Evolutionary conservation across 2,797 vertebrate genomes (phyloP).

Genomic region (Darevskia nairensis): DNA sequence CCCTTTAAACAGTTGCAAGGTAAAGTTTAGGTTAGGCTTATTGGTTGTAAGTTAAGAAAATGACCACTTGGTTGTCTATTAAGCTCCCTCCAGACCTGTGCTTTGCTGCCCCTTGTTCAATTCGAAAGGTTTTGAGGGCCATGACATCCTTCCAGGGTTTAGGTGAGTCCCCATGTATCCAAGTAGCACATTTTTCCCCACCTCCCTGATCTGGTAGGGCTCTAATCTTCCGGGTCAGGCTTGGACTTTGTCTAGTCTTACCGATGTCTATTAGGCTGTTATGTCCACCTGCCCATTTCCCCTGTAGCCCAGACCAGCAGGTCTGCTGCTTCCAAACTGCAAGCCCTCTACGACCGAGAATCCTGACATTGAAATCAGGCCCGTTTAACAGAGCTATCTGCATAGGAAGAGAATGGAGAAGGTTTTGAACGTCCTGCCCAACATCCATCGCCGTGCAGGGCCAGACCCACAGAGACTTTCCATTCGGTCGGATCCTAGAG

Average conservation of each 20-base stretch:
- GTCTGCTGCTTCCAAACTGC: background rate
- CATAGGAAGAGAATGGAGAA: background rate
- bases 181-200: too few relatives aligned
- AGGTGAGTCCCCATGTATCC: background rate
- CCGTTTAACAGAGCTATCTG: background rate
- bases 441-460: background rate
- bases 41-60: background rate
- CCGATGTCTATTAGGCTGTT: background rate
- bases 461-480: slow-evolving; percentile 27
- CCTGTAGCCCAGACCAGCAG: background rate
- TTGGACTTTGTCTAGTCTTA: background rate
- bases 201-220: background rate
- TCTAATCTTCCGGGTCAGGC: background rate
- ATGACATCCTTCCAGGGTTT: background rate
- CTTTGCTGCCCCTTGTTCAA: background rate
- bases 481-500: background rate
- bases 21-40: too few relatives aligned
- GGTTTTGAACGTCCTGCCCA: background rate
- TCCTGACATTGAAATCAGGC: background rate
- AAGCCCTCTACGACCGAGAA: background rate
- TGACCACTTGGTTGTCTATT: background rate
- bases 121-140: too few relatives aligned
- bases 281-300: background rate
- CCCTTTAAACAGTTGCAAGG: too few relatives aligned
- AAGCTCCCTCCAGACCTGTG: background rate